A percentile compares a stretch with the other conserved stretches of the same genome.
Evolutionary conservation across 30 jellyfish, hydroid and myxozoan species (phyloP).

Genomic region (Sanderia malayensis): DNA sequence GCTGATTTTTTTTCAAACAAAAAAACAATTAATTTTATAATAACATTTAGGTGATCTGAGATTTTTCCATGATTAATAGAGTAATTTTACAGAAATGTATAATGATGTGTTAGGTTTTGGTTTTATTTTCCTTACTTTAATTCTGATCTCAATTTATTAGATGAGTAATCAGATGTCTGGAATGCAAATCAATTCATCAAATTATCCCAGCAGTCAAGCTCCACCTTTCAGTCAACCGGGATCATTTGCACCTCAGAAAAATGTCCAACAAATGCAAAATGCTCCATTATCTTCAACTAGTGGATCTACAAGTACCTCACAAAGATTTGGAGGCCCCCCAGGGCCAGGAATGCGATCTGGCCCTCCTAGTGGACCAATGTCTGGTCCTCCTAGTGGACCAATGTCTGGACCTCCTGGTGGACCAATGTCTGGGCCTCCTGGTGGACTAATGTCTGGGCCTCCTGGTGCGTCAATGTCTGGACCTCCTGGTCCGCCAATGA

Average conservation of each 20-base stretch:
- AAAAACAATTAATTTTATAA: too few species aligned
- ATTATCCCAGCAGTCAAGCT: conserved; percentile 32
- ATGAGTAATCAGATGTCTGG: conserved; percentile 54
- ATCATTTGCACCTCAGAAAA: conserved; percentile 16
- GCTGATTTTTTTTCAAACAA: too few species aligned
- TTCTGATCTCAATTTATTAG: conserved; percentile 19
- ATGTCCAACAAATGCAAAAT: conserved; percentile 13
- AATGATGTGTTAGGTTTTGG: too few species aligned
- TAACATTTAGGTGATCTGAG: too few species aligned
- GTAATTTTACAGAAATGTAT: too few species aligned
- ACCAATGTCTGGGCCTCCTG: conserved; percentile 42
- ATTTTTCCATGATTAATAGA: too few species aligned
- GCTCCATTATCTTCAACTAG: conserved; percentile 13
- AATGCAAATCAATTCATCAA: conserved; percentile 41
- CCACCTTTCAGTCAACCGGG: conserved; percentile 14
- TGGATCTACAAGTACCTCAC: conserved; percentile 13
- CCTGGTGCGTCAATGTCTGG: conserved; percentile 16
- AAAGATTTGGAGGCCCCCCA: conserved; percentile 13
- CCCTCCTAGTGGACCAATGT: conserved; percentile 42
- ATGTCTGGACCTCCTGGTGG: conserved; percentile 46
- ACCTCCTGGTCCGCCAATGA: conserved; percentile 15
- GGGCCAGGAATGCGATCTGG: conserved; percentile 44
- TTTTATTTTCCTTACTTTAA: too few species aligned
- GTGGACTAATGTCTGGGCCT: conserved; percentile 54
- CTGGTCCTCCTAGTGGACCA: conserved; percentile 57